Evolutionary conservation across 2,113 vertebrate genomes (phyloP).

Genomic region (Amia ocellicauda): DNA sequence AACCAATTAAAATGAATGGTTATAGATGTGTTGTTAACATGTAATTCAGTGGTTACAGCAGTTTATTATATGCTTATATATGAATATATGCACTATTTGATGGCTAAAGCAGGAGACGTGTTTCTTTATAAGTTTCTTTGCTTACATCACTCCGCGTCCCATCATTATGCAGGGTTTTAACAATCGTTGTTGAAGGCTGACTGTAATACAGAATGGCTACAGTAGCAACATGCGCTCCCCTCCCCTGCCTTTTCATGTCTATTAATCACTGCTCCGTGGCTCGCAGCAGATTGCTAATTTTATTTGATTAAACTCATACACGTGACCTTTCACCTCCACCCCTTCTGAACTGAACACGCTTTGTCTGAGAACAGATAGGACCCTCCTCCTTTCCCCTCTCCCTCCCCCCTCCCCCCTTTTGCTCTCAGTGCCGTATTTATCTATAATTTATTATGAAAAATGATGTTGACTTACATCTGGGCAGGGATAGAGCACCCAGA

Average conservation of each 20-base stretch:
- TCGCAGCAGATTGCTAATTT: constrained; percentile 23
- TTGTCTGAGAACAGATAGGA: constrained; percentile 50
- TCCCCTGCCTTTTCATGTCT: background rate
- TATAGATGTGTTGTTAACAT: no score
- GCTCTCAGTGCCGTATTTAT: constrained; percentile 16
- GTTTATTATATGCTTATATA: no score
- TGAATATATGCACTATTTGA: no score
- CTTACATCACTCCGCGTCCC: no score
- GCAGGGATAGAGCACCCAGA: constrained; percentile 46
- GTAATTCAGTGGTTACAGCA: no score
- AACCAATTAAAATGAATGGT: no score
- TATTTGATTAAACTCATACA: constrained; percentile 27
- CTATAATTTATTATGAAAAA: constrained; percentile 49
- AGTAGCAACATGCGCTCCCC: constrained; percentile 2
- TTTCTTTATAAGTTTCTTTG: no score
- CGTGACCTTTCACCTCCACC: constrained; percentile 9
- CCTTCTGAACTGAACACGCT: background rate
- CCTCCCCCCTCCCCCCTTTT: constrained; percentile 22
- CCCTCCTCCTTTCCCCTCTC: constrained; percentile 8
- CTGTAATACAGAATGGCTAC: no score
- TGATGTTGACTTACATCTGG: constrained; percentile 39
- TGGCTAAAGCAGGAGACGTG: no score
- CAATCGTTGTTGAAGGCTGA: no score
- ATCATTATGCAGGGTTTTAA: no score
- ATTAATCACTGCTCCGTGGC: constrained; percentile 17